phyloP scores from a whole-genome alignment of 2,113 vertebrate genomes.

The Oceanodroma tethys region DNA sequence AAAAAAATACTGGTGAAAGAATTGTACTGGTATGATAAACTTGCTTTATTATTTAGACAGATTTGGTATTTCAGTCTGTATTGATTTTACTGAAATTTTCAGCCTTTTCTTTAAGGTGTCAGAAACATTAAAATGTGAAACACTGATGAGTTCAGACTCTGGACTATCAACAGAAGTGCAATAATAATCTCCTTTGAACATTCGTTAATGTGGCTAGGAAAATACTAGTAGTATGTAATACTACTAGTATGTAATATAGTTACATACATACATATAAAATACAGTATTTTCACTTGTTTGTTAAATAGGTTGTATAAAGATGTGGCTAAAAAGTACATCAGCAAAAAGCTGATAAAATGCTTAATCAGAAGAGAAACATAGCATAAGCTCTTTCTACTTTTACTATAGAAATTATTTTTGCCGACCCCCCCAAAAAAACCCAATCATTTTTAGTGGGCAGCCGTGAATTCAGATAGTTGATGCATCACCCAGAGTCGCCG shows the following conservation, averaged over 20 bases:
- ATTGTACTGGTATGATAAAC: background rate
- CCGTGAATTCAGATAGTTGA: background rate
- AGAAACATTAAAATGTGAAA: background rate
- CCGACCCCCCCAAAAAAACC: fast-evolving
- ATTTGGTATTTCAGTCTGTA: background rate
- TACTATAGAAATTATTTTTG: background rate
- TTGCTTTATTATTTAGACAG: background rate
- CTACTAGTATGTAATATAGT: too few species aligned
- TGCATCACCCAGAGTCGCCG: background rate
- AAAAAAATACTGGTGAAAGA: background rate
- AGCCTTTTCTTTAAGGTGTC: background rate
- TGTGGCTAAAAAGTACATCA: background rate
- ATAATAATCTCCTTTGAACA: background rate
- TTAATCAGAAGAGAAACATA: background rate
- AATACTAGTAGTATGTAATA: background rate
- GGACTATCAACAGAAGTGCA: background rate
- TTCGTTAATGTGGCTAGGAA: background rate
- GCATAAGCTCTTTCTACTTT: background rate
- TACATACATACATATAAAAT: too few species aligned
- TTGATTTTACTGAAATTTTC: background rate
- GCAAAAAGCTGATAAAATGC: background rate
- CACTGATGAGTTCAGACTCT: background rate
- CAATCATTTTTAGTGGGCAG: background rate
- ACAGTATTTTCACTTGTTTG: background rate
- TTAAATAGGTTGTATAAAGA: background rate